Conservation (phyloP, 1,140 invertebrate genomes). For the Drosophila rhopaloa region DNA sequence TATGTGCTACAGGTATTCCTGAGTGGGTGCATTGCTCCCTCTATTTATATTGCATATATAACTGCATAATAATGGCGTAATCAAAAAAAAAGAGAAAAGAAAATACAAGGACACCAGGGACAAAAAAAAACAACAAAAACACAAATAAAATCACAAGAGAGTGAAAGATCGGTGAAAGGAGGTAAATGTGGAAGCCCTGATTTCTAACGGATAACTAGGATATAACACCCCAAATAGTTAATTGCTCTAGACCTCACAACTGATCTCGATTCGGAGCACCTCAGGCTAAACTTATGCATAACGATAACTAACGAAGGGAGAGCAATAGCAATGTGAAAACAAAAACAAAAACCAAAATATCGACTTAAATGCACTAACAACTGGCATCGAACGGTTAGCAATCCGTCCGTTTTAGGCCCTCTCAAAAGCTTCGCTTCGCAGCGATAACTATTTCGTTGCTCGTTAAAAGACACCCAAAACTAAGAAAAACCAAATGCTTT, state of each 20-base stretch:
- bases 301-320: conserved; percentile 22
- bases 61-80: conserved; percentile 64
- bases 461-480: conserved; percentile 9
- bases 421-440: conserved; percentile 29
- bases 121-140: conserved; percentile 1
- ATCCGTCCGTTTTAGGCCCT: conserved; percentile 57
- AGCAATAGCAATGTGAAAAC: conserved; percentile 15
- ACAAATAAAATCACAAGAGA: conserved; percentile 4
- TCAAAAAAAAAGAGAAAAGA: conserved; percentile 44
- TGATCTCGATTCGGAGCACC: conserved; percentile 51
- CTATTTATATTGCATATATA: conserved; percentile 50
- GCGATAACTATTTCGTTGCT: conserved; percentile 31
- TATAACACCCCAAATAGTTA: conserved; percentile 25
- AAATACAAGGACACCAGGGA: not conserved
- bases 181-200: conserved; percentile 7
- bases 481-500: conserved; percentile 50
- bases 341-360: conserved; percentile 2
- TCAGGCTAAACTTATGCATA: conserved; percentile 51
- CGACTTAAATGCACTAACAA: conserved; percentile 30
- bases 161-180: conserved; percentile 10
- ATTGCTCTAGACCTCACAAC: conserved; percentile 36
- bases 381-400: conserved; percentile 54
- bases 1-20: conserved; percentile 9
- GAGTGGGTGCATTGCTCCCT: conserved; percentile 14
- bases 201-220: conserved; percentile 10